Conservation (phyloP, 1,140 invertebrate genomes). For the Battus philenor region DNA sequence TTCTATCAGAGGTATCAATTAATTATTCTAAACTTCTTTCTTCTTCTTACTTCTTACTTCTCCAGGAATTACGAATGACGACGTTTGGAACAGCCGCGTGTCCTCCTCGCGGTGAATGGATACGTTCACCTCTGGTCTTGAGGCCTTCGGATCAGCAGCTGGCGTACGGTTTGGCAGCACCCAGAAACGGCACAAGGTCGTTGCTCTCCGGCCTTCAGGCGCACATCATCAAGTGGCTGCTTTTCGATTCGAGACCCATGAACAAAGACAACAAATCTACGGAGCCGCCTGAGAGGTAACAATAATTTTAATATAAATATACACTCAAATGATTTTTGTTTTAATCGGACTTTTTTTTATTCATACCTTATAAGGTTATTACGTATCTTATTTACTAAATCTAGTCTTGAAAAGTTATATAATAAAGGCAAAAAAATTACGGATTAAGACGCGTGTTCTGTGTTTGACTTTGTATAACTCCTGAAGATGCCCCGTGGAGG, state of each 20-base stretch:
- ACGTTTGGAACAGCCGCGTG: conserved; percentile 78
- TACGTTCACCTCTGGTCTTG: conserved; percentile 78
- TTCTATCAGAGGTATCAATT: not conserved
- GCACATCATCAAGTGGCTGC: conserved; percentile 80
- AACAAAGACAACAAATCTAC: conserved; percentile 67
- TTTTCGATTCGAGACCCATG: conserved; percentile 78
- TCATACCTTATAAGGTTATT: no score
- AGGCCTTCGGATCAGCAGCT: conserved; percentile 77
- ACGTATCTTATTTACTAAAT: no score
- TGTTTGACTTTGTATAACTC: no score
- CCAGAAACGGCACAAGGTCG: conserved; percentile 79
- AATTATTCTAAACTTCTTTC: no score
- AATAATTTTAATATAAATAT: conserved; percentile 16
- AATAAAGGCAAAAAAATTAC: no score
- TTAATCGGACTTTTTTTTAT: no score
- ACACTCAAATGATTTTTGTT: no score
- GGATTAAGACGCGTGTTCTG: no score
- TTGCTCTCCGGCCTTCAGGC: conserved; percentile 82
- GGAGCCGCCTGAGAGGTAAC: conserved; percentile 76
- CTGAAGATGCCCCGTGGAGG: no score
- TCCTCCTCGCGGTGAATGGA: conserved; percentile 80
- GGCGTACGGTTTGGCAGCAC: conserved; percentile 78
- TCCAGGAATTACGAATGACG: conserved; percentile 75
- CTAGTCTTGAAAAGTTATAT: no score
- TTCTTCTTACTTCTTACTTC: no score